phyloP scores from a whole-genome alignment of 2,888 invertebrate genomes.

The Lamellibrachia satsuma region DNA sequence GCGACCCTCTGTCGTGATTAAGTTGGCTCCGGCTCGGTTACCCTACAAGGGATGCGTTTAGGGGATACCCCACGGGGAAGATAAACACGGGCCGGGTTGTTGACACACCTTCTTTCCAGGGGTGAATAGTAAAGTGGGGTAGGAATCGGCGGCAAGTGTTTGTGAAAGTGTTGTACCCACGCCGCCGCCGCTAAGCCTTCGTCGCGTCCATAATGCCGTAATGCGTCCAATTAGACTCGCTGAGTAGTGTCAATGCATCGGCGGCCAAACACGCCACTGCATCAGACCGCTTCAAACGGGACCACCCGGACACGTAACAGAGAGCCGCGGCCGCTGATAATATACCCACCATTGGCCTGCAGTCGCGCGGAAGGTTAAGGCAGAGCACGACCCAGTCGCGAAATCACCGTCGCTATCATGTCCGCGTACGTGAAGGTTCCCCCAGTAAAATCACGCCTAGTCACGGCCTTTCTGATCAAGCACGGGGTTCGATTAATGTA shows the following conservation, averaged over 20 bases:
- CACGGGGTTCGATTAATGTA: no score
- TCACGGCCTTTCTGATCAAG: neutral
- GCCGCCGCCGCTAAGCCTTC: neutral
- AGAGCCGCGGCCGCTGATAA: neutral
- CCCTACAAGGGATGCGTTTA: neutral
- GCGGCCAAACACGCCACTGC: neutral
- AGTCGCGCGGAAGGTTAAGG: neutral
- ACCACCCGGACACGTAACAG: neutral
- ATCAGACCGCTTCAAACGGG: neutral
- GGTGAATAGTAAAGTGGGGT: constrained; percentile 17
- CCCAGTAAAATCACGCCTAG: neutral
- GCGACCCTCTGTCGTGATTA: neutral
- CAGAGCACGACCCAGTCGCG: neutral
- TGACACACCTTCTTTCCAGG: constrained; percentile 7
- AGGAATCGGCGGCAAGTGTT: neutral
- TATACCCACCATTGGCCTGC: neutral
- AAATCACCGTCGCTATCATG: neutral
- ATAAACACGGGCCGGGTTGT: neutral
- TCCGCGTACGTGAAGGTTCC: neutral
- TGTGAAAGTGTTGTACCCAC: constrained; percentile 5
- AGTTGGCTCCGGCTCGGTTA: neutral
- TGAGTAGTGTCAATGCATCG: neutral
- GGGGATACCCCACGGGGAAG: neutral
- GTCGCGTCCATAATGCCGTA: neutral
- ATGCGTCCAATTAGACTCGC: constrained; percentile 4